Percentiles rank a stretch among this genome's conserved stretches.
phyloP scores from a whole-genome alignment of 1,140 invertebrate genomes.

The Homalodisca vitripennis region DNA sequence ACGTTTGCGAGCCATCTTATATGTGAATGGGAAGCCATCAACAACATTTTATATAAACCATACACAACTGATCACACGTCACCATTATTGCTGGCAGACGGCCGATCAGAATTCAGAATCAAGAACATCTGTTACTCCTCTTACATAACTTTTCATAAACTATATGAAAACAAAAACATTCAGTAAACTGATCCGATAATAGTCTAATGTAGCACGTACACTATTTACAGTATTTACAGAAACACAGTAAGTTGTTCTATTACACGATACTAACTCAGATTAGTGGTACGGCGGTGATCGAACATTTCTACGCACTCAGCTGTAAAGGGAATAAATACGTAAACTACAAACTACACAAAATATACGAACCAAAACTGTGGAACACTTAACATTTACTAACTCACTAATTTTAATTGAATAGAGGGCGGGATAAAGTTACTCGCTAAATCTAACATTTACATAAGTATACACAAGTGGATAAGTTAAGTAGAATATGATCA shows the following conservation, averaged over 20 bases:
- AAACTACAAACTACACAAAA: no score
- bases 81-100: conserved; percentile 13
- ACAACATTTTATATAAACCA: not conserved
- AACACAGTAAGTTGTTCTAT: no score
- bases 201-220: not conserved
- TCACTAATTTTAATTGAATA: conserved; percentile 20
- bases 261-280: no score
- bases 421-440: conserved; percentile 1
- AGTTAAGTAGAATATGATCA: not conserved
- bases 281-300: no score
- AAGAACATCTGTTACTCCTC: not conserved
- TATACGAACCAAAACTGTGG: not conserved
- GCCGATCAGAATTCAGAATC: conserved; percentile 19
- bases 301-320: no score
- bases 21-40: not conserved
- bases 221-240: conserved; percentile 21
- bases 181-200: not conserved
- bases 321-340: no score
- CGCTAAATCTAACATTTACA: conserved; percentile 1
- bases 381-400: conserved; percentile 20
- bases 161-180: conserved; percentile 19
- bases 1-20: no score
- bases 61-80: not conserved
- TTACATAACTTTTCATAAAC: not conserved
- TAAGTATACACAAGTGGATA: not conserved